Evolutionary conservation across 1,140 invertebrate species (phyloP).

Genomic region (Cydia strobilella): DNA sequence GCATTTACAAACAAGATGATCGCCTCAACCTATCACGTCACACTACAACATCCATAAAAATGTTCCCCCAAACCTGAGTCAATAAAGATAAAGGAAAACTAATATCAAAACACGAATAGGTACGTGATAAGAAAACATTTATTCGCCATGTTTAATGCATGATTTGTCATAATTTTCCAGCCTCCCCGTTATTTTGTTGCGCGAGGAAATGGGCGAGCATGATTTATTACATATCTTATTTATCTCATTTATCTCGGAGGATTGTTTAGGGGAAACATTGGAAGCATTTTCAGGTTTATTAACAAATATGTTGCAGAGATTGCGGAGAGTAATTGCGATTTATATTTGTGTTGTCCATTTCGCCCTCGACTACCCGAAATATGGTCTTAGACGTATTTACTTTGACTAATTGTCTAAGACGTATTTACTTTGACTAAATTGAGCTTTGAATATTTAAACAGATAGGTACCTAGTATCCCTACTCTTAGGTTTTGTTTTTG

Average conservation of each 20-base stretch:
- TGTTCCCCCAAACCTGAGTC: slow-evolving; percentile 73
- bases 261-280: slow-evolving; percentile 60
- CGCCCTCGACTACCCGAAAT: slow-evolving; percentile 15
- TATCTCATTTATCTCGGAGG: slow-evolving; percentile 69
- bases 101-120: slow-evolving; percentile 78
- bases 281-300: slow-evolving; percentile 64
- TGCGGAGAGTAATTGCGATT: slow-evolving; percentile 55
- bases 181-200: slow-evolving; percentile 76
- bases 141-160: slow-evolving; percentile 80
- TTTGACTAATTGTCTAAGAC: neutral
- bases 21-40: slow-evolving; percentile 42
- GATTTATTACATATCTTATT: slow-evolving; percentile 77
- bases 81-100: slow-evolving; percentile 80
- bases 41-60: slow-evolving; percentile 60
- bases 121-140: slow-evolving; percentile 80
- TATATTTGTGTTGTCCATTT: slow-evolving; percentile 34
- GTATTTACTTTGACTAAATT: neutral
- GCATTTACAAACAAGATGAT: neutral
- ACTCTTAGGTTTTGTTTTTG: neutral
- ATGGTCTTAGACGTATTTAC: neutral
- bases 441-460: neutral
- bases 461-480: too few species aligned
- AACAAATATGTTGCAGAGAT: slow-evolving; percentile 64
- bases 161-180: slow-evolving; percentile 78
- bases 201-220: slow-evolving; percentile 70